A percentile compares a stretch with the other conserved stretches of the same genome.
phyloP scores from a whole-genome alignment of 2,888 invertebrate species.

The Drosophila mimetica region DNA sequence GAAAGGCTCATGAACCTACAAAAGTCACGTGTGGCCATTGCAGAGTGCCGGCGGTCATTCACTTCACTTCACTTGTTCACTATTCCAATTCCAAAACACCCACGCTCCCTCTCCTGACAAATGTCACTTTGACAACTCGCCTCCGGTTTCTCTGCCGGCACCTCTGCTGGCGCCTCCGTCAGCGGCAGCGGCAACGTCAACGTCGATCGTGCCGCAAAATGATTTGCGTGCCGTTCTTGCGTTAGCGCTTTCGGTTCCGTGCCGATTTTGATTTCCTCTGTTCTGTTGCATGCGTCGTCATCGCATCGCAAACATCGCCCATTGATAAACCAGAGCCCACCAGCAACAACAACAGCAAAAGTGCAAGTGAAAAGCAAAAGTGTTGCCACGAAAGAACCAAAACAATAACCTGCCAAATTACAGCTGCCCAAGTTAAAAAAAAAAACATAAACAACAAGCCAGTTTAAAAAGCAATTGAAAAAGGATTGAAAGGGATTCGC shows the following conservation, averaged over 20 bases:
- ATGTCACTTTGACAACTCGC: slow-evolving; percentile 71
- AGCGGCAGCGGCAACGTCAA: slow-evolving; percentile 38
- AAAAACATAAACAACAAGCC: slow-evolving; percentile 11
- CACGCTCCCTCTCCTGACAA: slow-evolving; percentile 27
- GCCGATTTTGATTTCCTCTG: slow-evolving; percentile 60
- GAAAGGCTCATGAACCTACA: neutral
- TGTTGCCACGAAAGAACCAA: slow-evolving; percentile 51
- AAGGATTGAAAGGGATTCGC: slow-evolving; percentile 7
- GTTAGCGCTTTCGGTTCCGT: slow-evolving; percentile 65
- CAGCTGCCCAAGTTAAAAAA: slow-evolving; percentile 22
- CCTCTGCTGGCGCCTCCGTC: slow-evolving; percentile 17
- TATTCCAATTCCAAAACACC: slow-evolving; percentile 1
- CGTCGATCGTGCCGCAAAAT: slow-evolving; percentile 58
- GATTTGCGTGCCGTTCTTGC: slow-evolving; percentile 75
- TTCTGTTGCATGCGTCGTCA: slow-evolving; percentile 79
- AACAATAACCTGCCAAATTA: slow-evolving; percentile 34
- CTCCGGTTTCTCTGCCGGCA: slow-evolving; percentile 25
- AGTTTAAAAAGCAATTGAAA: slow-evolving; percentile 44
- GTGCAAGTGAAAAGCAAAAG: slow-evolving; percentile 71
- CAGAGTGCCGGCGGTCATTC: slow-evolving; percentile 61
- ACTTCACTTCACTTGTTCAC: slow-evolving; percentile 23
- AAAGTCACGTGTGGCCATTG: slow-evolving; percentile 63
- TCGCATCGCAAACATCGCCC: slow-evolving; percentile 54
- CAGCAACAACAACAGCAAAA: slow-evolving; percentile 32
- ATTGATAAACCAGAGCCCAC: slow-evolving; percentile 52